These are phyloP conservation scores for Chunga burmeisteri DNA, from an alignment of 2,113 vertebrate genomes.

Conservation along the genomic window DNA sequence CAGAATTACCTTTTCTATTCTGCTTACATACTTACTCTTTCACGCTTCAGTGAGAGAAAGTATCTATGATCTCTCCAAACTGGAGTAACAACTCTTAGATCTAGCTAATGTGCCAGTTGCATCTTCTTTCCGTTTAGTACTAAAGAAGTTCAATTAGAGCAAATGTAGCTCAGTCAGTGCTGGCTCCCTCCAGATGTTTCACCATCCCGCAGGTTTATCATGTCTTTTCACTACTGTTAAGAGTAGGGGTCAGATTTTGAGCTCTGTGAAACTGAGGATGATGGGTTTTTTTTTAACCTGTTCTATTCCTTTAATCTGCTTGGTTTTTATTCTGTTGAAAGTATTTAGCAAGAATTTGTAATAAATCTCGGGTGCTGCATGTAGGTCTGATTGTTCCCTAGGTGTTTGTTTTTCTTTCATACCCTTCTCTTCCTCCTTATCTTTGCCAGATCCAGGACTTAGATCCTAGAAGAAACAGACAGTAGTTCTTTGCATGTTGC, in stretches of 20 bases:
- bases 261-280: background rate
- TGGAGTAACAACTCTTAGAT: slow-evolving; percentile 1
- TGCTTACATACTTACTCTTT: background rate
- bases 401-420: background rate
- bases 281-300: background rate
- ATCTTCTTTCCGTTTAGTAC: slow-evolving; percentile 2
- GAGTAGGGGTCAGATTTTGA: background rate
- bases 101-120: background rate
- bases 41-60: background rate
- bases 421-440: background rate
- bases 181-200: background rate
- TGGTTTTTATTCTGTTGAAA: background rate
- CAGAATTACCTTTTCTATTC: background rate
- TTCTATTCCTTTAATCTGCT: background rate
- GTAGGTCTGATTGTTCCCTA: background rate
- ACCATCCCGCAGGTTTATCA: rapidly evolving
- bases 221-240: background rate
- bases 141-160: background rate
- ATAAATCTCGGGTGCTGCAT: background rate
- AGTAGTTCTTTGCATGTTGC: background rate
- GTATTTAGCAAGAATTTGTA: background rate
- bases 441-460: background rate
- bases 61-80: slow-evolving; percentile 12
- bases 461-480: background rate
- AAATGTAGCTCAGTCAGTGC: background rate